Conservation (phyloP, 2,113 vertebrate genomes). For the Copsychus sechellarum region DNA sequence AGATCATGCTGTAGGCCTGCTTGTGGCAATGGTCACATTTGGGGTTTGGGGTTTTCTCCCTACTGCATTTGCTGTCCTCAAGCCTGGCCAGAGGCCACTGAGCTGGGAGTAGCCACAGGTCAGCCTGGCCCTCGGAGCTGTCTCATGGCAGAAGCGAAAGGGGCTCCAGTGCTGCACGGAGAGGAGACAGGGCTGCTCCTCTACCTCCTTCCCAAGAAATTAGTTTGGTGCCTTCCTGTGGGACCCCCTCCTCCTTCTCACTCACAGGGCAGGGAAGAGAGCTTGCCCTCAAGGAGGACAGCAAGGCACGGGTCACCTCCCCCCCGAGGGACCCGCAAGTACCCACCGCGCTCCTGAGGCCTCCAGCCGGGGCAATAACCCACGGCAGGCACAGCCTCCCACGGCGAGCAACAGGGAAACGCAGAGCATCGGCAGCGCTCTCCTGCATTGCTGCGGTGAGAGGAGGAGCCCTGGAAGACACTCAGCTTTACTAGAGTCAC, state of each 20-base stretch:
- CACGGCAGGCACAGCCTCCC: background rate
- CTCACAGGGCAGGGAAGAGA: background rate
- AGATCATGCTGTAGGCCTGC: background rate
- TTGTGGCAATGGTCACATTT: background rate
- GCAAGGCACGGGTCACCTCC: background rate
- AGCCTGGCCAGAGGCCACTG: background rate
- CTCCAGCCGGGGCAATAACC: background rate
- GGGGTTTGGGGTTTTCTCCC: background rate
- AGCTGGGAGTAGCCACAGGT: background rate
- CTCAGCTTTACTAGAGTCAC: background rate
- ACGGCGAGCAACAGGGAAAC: background rate
- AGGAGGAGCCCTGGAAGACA: background rate
- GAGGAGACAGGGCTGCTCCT: background rate
- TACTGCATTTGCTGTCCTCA: background rate
- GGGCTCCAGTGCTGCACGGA: accelerated
- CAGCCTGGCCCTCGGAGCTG: background rate
- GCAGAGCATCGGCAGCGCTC: background rate
- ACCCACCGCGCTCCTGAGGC: accelerated
- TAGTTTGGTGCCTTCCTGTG: background rate
- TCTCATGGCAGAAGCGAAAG: accelerated
- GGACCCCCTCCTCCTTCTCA: background rate
- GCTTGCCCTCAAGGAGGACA: background rate
- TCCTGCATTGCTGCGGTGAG: background rate
- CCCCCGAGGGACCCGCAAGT: accelerated
- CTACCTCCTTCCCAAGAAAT: background rate